Conservation (phyloP, 2,113 vertebrate species). For the Tupaia tana region DNA sequence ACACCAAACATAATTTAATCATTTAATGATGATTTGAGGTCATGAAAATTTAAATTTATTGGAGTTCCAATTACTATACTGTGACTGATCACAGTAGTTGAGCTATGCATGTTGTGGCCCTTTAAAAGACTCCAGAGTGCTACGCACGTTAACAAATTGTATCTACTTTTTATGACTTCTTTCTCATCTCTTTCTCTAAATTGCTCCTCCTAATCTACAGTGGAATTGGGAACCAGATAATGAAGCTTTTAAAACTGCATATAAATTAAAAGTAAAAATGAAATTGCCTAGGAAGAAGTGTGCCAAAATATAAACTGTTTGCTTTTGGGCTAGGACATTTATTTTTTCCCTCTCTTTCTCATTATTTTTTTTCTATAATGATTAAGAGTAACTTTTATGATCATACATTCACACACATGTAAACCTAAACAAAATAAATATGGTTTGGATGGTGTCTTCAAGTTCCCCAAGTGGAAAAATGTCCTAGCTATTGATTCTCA, state of each 20-base stretch:
- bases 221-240: slow-evolving; percentile 44
- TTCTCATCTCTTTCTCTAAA: slow-evolving; percentile 52
- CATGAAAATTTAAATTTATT: neutral
- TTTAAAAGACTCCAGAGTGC: neutral
- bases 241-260: slow-evolving; percentile 42
- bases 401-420: neutral
- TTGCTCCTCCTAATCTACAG: slow-evolving; percentile 44
- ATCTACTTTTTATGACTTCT: slow-evolving; percentile 17
- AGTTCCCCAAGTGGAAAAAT: neutral
- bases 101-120: neutral
- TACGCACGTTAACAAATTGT: neutral
- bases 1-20: neutral
- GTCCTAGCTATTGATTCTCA: neutral
- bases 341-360: neutral
- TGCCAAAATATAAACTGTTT: slow-evolving; percentile 22
- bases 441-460: neutral
- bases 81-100: neutral
- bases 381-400: slow-evolving; percentile 49
- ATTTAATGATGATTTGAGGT: slow-evolving; percentile 16
- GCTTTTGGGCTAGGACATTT: neutral
- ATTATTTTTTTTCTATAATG: neutral
- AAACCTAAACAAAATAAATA: slow-evolving; percentile 22
- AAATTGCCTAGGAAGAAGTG: slow-evolving; percentile 38
- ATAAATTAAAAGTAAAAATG: slow-evolving; percentile 66
- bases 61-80: neutral